Conservation (phyloP, 2,797 vertebrate species). For the Jordanella pulchra region DNA sequence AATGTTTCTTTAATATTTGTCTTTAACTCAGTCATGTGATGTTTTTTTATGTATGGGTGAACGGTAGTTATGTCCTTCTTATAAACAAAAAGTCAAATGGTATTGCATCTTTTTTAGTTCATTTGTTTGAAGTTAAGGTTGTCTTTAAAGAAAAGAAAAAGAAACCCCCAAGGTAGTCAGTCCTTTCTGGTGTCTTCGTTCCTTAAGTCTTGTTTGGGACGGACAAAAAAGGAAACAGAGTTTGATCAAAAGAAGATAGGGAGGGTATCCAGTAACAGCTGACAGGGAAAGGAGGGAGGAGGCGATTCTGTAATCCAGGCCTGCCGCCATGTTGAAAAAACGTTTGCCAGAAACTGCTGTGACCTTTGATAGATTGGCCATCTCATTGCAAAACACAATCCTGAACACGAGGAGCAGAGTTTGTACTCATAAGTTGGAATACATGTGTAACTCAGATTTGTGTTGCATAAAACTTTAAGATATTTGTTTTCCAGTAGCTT, state of each 20-base stretch:
- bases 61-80: conserved; percentile 10
- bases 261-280: conserved; percentile 70
- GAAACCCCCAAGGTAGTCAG: conserved; percentile 39
- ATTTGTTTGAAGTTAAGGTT: conserved; percentile 41
- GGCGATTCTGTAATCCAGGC: conserved; percentile 67
- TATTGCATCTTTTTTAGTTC: conserved; percentile 32
- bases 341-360: conserved; percentile 66
- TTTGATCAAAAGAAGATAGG: conserved; percentile 69
- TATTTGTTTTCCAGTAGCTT: background rate
- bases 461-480: background rate
- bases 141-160: conserved; percentile 32
- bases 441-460: background rate
- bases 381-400: conserved; percentile 38
- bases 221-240: conserved; percentile 59
- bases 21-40: background rate
- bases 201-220: conserved; percentile 39
- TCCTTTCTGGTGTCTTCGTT: conserved; percentile 25
- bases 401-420: conserved; percentile 15
- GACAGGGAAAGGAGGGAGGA: conserved; percentile 36
- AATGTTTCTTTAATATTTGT: background rate
- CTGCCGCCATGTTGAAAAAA: conserved; percentile 71
- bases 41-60: background rate
- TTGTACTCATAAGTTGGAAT: conserved; percentile 3
- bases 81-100: conserved; percentile 23
- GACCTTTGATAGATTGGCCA: conserved; percentile 71